Percentiles rank a stretch among this genome's conserved stretches.
Conservation (phyloP, 2,797 vertebrate species). For the Enteromius viviparus region DNA sequence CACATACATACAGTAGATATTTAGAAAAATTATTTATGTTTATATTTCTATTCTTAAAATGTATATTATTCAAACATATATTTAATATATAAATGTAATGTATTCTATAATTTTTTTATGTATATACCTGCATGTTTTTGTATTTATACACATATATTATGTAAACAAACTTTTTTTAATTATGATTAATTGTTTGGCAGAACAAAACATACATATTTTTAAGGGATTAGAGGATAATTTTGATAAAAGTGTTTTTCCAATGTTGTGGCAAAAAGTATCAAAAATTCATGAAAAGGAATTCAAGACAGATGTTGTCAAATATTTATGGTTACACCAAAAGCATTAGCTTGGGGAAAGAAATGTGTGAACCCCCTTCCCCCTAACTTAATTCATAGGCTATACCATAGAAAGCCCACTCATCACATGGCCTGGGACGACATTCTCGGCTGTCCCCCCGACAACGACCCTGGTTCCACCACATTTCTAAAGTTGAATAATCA, state of each 20-base stretch:
- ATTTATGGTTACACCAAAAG: neutral
- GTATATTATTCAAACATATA: too few relatives aligned
- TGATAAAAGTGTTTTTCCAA: neutral
- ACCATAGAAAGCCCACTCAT: slow-evolving; percentile 14
- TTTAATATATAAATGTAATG: too few relatives aligned
- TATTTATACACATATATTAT: too few relatives aligned
- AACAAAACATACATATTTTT: neutral
- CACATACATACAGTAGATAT: too few relatives aligned
- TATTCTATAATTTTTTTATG: too few relatives aligned
- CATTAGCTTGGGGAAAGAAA: neutral
- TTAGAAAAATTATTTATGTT: too few relatives aligned
- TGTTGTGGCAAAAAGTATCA: neutral
- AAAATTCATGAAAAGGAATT: neutral
- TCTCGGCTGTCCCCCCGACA: slow-evolving; percentile 8
- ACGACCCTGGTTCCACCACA: neutral
- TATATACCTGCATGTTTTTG: too few relatives aligned
- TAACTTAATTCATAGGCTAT: neutral
- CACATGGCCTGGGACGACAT: slow-evolving; percentile 8
- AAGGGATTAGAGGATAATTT: neutral
- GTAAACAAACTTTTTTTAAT: too few relatives aligned
- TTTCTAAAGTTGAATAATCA: neutral
- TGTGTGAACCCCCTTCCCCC: neutral
- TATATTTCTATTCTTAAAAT: too few relatives aligned
- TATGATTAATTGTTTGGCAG: too few relatives aligned
- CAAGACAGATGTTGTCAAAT: neutral